A percentile compares a stretch with the other conserved stretches of the same genome.
Evolutionary conservation across 1,140 invertebrate species (phyloP).

Genomic region (Drosophila sp.): DNA sequence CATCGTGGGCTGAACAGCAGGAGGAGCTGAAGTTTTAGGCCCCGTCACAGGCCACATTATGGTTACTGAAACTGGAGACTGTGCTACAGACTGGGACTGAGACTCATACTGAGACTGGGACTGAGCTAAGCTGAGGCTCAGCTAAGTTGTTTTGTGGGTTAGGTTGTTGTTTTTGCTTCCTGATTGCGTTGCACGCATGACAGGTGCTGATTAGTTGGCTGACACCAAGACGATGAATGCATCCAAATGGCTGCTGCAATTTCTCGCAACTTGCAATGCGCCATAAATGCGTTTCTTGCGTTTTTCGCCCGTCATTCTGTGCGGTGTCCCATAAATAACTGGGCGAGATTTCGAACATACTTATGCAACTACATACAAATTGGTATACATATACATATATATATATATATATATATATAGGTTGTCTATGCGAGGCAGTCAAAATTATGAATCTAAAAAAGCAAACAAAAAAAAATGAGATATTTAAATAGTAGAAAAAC

Average conservation of each 20-base stretch:
- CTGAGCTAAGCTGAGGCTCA: background rate
- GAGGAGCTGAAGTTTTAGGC: conserved; percentile 24
- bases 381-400: no score
- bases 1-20: conserved; percentile 41
- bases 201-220: conserved; percentile 75
- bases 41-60: conserved; percentile 31
- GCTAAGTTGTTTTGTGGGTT: conserved; percentile 20
- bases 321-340: conserved; percentile 66
- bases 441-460: conserved; percentile 1
- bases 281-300: conserved; percentile 37
- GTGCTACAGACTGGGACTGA: background rate
- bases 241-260: conserved; percentile 42
- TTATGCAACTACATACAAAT: conserved; percentile 42
- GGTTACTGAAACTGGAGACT: conserved; percentile 20
- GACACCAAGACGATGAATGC: conserved; percentile 42
- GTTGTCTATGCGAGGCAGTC: background rate
- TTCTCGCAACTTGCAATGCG: conserved; percentile 11
- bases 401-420: no score
- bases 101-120: conserved; percentile 3
- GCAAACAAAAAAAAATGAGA: conserved; percentile 6
- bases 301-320: conserved; percentile 51
- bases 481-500: conserved; percentile 30
- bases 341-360: conserved; percentile 12
- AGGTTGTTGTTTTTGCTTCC: conserved; percentile 56
- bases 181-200: conserved; percentile 70